Conservation (phyloP, 2,888 invertebrate species). For the Ectobius pallidus region DNA sequence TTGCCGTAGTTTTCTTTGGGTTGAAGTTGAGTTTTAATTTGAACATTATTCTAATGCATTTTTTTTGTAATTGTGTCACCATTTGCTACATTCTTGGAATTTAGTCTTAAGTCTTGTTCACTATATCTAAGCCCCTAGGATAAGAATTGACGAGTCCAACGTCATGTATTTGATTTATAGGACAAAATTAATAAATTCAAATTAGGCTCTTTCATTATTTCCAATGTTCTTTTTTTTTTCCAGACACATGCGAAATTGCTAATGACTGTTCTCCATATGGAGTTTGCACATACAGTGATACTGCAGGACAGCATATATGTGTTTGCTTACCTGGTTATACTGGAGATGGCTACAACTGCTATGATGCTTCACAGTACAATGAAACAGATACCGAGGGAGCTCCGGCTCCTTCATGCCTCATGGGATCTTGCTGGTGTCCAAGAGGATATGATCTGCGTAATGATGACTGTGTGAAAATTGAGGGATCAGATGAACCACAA, state of each 20-base stretch:
- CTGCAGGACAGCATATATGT: conserved; percentile 55
- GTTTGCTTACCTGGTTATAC: conserved; percentile 78
- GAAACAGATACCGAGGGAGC: conserved; percentile 46
- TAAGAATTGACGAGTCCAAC: too few relatives aligned
- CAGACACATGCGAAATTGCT: conserved; percentile 59
- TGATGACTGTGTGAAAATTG: conserved; percentile 36
- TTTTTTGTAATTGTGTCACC: too few relatives aligned
- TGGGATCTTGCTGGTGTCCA: conserved; percentile 65
- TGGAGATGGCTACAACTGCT: conserved; percentile 69
- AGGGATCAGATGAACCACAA: not conserved
- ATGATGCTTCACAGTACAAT: conserved; percentile 31
- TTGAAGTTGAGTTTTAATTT: too few relatives aligned
- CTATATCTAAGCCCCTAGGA: too few relatives aligned
- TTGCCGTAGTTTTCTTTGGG: too few relatives aligned
- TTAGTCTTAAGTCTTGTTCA: too few relatives aligned
- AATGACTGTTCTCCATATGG: conserved; percentile 65
- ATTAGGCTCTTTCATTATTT: too few relatives aligned
- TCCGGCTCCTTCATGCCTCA: conserved; percentile 59
- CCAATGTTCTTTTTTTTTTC: too few relatives aligned
- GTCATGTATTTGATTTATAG: too few relatives aligned
- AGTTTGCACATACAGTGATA: conserved; percentile 54
- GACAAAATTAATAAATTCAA: too few relatives aligned
- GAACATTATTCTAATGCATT: too few relatives aligned
- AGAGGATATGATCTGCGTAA: conserved; percentile 60
- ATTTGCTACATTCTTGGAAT: too few relatives aligned